Evolutionary conservation across 2,797 vertebrate genomes (phyloP), one percentile per base, ranked within the genome.

Genomic region (Phrynocephalus forsythii): DNA sequence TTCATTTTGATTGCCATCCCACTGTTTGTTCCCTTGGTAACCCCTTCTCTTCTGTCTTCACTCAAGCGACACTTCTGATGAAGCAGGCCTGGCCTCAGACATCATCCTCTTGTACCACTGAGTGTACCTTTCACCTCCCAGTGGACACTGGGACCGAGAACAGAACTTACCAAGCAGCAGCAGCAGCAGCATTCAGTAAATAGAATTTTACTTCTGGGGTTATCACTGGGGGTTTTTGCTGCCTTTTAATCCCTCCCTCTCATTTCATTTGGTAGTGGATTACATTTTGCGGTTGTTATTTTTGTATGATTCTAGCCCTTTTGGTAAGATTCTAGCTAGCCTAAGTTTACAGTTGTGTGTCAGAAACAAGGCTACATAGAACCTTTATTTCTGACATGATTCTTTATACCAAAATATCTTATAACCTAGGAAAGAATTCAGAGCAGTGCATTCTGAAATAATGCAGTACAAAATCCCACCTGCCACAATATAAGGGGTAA

Each of bases 41-140:
- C 93, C 33, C 85, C 87, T 94, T 93, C 86, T 97, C 95, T 96
- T 96, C 84, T 97, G 92, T 97, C 95, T 95, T 95, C 92, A 90
- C 95, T 96, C 95, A 92, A 98, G 97, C 97, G 93, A 97, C 97
- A 86, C 97, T 98, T 95, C 97, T 98, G 98, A 97, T 98, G 98
- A 98, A 98, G 96, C 98, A 98, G 96, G 97, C 97, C 95, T 98
- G 98, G 98, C 97, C 98, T 92, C 97, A 98, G 97, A 97, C 96
- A 91, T 96, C 97, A 56, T 96, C 97, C 24, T 98, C 97, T 94
- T 98, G 97, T 95, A 95, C 97, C 95, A 97, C 97, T 30, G 98
- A 98, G 96, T 97, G 97, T 93, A 97, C 97, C 95, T 98, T 98
- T 97, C 98, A 98, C 96, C 97, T 98, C 96, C 97, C 97, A 2